Evolutionary conservation across 2,797 vertebrate species (phyloP), one percentile per base, ranked within the genome.

Genomic region (Neomorphus geoffroyi): DNA sequence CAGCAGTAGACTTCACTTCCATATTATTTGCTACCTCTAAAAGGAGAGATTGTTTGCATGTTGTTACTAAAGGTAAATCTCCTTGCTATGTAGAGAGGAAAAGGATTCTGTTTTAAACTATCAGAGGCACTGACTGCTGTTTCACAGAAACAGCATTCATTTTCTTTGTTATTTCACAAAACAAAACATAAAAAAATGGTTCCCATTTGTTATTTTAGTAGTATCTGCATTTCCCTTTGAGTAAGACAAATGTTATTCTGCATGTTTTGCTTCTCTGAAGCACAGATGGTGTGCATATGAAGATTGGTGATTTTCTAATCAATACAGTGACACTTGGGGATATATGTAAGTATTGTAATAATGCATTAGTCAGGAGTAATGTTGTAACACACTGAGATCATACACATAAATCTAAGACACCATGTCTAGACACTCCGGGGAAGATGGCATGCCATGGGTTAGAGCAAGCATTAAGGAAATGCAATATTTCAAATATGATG

Each of bases 261-360:
- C 95, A 48, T 97, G 97, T 97, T 97, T 97, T 97, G 94, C 97
- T 97, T 96, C 97, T 97, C 96, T 67, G 79, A 92, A 96, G 98
- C 98, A 98, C 98, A 99, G 99, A 99, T 99, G 98, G 98, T 97
- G 98, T 98, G 98, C 98, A 98, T 98, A 98, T 98, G 98, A 98
- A 98, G 98, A 98, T 98, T 98, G 98, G 98, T 98, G 98, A 98
- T 99, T 98, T 99, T 98, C 98, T 98, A 98, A 99, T 99, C 98
- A 99, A 98, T 99, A 98, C 98, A 84, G 94, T 96, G 97, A 96
- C 98, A 98, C 98, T 98, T 98, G 98, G 98, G 98, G 98, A 98
- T 98, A 97, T 98, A 98, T 98, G 98, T 98, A 98, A 98, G 98
- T 98, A 98, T 98, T 98, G 98, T 98, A 98, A 98, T 97, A 98